Base-by-base conservation (phyloP, 2,113 vertebrate species). In the Eudyptes chrysolophus region DNA sequence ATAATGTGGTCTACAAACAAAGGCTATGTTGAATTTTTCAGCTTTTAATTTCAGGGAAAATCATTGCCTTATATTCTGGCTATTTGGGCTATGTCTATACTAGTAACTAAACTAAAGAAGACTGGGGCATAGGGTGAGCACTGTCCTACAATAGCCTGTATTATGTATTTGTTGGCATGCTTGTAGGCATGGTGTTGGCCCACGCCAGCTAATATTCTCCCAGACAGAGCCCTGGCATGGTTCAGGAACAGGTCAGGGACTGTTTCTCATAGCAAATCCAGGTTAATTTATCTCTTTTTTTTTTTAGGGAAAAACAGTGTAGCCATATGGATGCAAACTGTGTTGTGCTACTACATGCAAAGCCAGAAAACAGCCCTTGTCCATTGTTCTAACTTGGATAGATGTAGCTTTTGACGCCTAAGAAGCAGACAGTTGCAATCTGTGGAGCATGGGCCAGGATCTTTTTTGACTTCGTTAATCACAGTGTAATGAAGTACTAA, bases 11-110 rank as follows among this genome's bases (percentile, higher is more conserved):
- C 81, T 72, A 42, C 68, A 80, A 94, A 83, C 32, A 87, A 94
- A 76, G 40, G 24, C 82, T 49, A 49, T 72, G 29, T 62, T 88
- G 84, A 85, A 83, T 90, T 61, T 94, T 93, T 82, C 81, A 69
- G 42, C 65, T 89, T 94, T 93, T 87, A 32, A 48, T 58, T 91
- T 89, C 71, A 70, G 46, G 32, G 69, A 94, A 96, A 95, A 93
- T 57, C 21, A 76, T 55, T 93, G 62, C 57, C 75, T 92, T 92
- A 68, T 79, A 76, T 83, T 90, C 82, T 80, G 70, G 19, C 40
- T 84, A 18, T 83, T 95, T 82, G 85, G 49, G 12, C 57, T 83
- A 24, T 54, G 55, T 75, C 68, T 87, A 10, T 55, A 26, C 14
- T 30, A 65, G 57, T 74, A 77, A 71, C 49, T 79, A 93, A 96